Conservation (phyloP, 2,888 invertebrate genomes). For the Acanthoscelides obtectus region DNA sequence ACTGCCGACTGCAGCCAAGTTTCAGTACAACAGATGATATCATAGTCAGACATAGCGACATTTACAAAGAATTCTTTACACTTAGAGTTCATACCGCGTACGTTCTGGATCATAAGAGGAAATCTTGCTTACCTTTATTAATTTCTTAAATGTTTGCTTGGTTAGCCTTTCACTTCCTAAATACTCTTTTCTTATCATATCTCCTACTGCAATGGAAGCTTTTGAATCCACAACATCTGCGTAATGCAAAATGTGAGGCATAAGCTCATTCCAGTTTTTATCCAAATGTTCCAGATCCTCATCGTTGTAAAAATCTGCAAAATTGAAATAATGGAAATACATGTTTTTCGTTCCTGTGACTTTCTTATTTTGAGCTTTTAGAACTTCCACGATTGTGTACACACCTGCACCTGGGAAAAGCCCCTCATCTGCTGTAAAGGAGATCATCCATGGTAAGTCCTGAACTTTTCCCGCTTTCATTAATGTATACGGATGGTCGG, state of each 20-base stretch:
- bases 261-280: constrained; percentile 38
- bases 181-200: constrained; percentile 40
- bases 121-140: constrained; percentile 23
- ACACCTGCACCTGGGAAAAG: constrained; percentile 66
- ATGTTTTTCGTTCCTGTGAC: neutral
- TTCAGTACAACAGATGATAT: too few species aligned
- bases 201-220: constrained; percentile 28
- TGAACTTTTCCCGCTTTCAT: constrained; percentile 55
- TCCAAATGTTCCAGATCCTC: constrained; percentile 36
- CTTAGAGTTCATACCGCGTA: too few species aligned
- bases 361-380: too few species aligned
- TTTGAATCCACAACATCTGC: constrained; percentile 37
- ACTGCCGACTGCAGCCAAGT: too few species aligned
- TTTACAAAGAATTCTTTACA: too few species aligned
- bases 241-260: constrained; percentile 44
- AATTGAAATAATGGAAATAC: neutral
- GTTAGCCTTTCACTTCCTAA: constrained; percentile 35
- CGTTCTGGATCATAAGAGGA: neutral
- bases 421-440: constrained; percentile 68
- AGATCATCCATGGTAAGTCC: constrained; percentile 66
- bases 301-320: constrained; percentile 37
- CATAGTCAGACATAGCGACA: too few species aligned
- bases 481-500: constrained; percentile 59
- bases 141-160: constrained; percentile 27
- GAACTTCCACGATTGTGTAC: neutral